These are phyloP conservation scores for Miniopterus natalensis DNA, from an alignment of 2,113 vertebrate species.

Conservation along the genomic window DNA sequence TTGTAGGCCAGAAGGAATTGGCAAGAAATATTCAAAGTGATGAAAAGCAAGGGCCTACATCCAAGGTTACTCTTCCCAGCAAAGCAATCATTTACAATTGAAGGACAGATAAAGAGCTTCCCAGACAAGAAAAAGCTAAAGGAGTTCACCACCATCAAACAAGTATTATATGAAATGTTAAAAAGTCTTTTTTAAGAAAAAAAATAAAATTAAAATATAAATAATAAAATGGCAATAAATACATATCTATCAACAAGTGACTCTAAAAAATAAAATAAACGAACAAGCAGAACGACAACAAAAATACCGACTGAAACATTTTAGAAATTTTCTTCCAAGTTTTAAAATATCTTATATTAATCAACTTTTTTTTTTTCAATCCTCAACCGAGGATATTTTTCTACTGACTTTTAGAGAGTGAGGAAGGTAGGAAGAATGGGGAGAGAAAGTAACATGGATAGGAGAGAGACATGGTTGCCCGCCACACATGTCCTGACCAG, in stretches of 20 bases:
- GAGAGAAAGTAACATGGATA: too few relatives aligned
- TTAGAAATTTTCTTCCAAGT: not conserved
- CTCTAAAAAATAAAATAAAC: not conserved
- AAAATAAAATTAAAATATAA: not conserved
- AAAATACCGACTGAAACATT: not conserved
- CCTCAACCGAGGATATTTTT: too few relatives aligned
- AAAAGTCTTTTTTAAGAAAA: not conserved
- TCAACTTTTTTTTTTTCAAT: not conserved
- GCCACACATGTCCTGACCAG: too few relatives aligned
- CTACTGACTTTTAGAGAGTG: too few relatives aligned
- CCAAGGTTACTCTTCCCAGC: not conserved
- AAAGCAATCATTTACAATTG: not conserved
- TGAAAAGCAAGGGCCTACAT: not conserved
- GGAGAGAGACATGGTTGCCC: too few relatives aligned
- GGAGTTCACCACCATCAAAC: not conserved
- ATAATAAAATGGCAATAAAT: not conserved
- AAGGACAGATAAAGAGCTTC: not conserved
- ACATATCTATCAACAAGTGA: not conserved
- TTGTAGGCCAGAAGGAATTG: not conserved
- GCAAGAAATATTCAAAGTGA: not conserved
- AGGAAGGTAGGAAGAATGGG: too few relatives aligned
- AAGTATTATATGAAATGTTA: not conserved
- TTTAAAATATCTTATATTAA: slow-evolving; percentile 24
- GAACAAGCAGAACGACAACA: not conserved
- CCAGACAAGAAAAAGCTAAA: not conserved